These are phyloP conservation scores for Drosophila fulvimacula DNA, from an alignment of 2,888 invertebrate genomes.

Conservation along the genomic window DNA sequence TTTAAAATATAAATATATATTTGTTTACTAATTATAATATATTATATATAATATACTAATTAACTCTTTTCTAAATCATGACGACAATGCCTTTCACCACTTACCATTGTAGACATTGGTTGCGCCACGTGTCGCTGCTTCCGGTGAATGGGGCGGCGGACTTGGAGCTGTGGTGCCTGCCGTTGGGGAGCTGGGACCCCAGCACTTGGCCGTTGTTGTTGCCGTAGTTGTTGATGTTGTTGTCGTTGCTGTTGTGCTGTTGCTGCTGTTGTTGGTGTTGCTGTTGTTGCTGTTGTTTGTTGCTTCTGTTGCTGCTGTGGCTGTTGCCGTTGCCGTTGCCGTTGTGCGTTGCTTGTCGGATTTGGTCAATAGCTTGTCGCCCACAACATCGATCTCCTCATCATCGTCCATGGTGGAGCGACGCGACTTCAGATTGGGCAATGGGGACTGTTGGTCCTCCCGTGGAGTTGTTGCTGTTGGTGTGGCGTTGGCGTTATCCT, in stretches of 20 bases:
- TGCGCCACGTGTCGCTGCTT: constrained; percentile 87
- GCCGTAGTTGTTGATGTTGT: constrained; percentile 57
- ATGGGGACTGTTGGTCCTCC: constrained; percentile 59
- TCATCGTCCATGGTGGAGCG: constrained; percentile 86
- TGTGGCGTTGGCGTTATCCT: constrained; percentile 72
- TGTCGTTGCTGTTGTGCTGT: constrained; percentile 48
- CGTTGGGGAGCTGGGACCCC: constrained; percentile 91
- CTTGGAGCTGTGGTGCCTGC: constrained; percentile 91
- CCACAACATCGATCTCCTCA: constrained; percentile 95
- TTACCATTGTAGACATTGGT: constrained; percentile 91
- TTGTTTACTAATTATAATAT: background rate
- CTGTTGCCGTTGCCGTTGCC: constrained; percentile 32
- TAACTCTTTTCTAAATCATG: background rate
- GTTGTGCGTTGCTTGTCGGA: constrained; percentile 84
- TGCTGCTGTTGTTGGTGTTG: constrained; percentile 41
- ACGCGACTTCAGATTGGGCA: constrained; percentile 85
- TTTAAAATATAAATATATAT: no score
- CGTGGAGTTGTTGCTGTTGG: constrained; percentile 38
- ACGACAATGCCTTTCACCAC: constrained; percentile 69
- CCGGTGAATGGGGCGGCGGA: constrained; percentile 88
- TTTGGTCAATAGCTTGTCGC: constrained; percentile 87
- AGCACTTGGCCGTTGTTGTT: constrained; percentile 86
- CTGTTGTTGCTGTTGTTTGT: constrained; percentile 51
- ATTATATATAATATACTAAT: background rate
- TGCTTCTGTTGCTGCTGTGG: constrained; percentile 57